Evolutionary conservation across 2,113 vertebrate genomes (phyloP).

Genomic region (Cariama cristata): DNA sequence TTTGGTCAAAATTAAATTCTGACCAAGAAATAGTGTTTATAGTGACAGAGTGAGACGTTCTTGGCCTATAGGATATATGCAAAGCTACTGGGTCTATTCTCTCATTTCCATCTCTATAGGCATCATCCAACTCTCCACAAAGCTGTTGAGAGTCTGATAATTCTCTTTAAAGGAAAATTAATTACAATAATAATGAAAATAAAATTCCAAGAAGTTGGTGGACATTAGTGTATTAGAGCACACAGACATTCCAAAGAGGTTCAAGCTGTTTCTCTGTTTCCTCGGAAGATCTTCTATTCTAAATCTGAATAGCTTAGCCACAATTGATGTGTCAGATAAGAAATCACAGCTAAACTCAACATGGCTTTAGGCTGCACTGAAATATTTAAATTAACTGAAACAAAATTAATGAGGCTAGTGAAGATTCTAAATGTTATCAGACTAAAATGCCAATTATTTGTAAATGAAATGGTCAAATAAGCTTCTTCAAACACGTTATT

Average conservation of each 20-base stretch:
- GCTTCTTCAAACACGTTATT: not conserved
- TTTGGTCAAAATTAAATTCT: not conserved
- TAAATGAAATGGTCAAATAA: not conserved
- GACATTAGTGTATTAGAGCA: not conserved
- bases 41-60: not conserved
- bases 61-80: not conserved
- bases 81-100: not conserved
- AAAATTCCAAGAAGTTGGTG: not conserved
- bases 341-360: not conserved
- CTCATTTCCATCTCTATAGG: not conserved
- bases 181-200: not conserved
- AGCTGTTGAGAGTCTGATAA: not conserved
- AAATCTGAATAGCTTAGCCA: not conserved
- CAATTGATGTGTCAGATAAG: not conserved
- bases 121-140: not conserved
- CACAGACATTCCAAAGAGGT: not conserved
- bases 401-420: not conserved
- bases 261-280: not conserved
- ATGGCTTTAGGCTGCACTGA: not conserved
- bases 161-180: not conserved
- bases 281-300: not conserved
- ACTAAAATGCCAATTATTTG: not conserved
- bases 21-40: not conserved
- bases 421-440: not conserved
- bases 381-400: not conserved